Evolutionary conservation across 2,797 vertebrate genomes (phyloP).

Genomic region (Pitangus sulphuratus): DNA sequence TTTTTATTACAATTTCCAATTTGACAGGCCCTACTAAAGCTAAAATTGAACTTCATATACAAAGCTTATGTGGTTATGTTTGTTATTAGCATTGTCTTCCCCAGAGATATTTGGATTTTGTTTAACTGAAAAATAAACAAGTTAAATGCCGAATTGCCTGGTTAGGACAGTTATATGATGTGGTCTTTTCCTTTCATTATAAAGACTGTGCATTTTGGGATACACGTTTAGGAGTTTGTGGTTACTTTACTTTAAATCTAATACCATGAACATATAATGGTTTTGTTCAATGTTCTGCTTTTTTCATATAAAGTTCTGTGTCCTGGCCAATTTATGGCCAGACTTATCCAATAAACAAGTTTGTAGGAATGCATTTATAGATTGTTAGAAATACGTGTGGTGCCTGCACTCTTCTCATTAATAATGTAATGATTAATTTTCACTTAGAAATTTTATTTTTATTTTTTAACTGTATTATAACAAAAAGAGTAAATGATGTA

Average conservation of each 20-base stretch:
- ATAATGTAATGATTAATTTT: conserved; percentile 32
- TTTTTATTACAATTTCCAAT: conserved; percentile 62
- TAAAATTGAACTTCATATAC: conserved; percentile 68
- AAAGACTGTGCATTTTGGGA: conserved; percentile 50
- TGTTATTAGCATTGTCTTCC: conserved; percentile 68
- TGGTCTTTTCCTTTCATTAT: conserved; percentile 59
- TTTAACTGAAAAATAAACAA: conserved; percentile 72
- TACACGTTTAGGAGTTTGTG: conserved; percentile 51
- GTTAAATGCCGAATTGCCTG: conserved; percentile 37
- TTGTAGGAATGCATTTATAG: conserved; percentile 68
- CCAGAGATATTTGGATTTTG: conserved; percentile 65
- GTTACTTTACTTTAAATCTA: conserved; percentile 58
- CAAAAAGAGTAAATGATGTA: not conserved
- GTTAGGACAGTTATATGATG: conserved; percentile 65
- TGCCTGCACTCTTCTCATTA: conserved; percentile 31
- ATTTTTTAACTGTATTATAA: conserved; percentile 21
- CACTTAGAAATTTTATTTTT: not conserved
- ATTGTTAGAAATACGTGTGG: conserved; percentile 59
- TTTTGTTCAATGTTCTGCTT: conserved; percentile 51
- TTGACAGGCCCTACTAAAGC: conserved; percentile 58
- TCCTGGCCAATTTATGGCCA: conserved; percentile 58
- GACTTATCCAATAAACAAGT: conserved; percentile 66
- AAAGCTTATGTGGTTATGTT: conserved; percentile 64
- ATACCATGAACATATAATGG: conserved; percentile 15
- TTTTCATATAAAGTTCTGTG: conserved; percentile 59